These are phyloP conservation scores for Aselliscus stoliczkanus DNA, from an alignment of 2,797 vertebrate species.

Conservation along the genomic window DNA sequence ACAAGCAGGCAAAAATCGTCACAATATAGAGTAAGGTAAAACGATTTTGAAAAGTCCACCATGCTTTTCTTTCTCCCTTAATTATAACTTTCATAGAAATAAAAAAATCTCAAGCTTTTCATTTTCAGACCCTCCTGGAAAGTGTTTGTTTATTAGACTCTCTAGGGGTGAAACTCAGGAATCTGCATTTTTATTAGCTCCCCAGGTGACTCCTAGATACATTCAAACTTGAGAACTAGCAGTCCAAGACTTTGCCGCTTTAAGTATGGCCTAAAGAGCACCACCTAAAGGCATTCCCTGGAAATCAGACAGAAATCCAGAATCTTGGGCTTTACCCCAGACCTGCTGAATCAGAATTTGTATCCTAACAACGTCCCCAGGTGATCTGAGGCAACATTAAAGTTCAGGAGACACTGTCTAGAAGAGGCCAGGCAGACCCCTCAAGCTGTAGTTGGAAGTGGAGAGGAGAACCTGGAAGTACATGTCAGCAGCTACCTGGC, in stretches of 20 bases:
- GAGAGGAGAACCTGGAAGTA: not conserved
- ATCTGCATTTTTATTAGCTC: not conserved
- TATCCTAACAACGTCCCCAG: not conserved
- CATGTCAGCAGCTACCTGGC: not conserved
- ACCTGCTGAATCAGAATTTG: not conserved
- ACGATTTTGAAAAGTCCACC: not conserved
- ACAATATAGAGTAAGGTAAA: not conserved
- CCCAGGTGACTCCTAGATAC: not conserved
- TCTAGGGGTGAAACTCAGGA: not conserved
- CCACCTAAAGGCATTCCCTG: fast-evolving
- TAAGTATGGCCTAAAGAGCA: too few relatives aligned
- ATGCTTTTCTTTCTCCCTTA: not conserved
- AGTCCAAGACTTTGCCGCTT: not conserved
- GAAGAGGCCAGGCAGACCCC: not conserved
- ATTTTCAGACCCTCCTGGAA: not conserved
- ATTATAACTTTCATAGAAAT: constrained; percentile 13
- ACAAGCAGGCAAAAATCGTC: not conserved
- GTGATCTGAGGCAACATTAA: not conserved
- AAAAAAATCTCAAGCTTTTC: constrained; percentile 11
- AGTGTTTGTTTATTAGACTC: not conserved
- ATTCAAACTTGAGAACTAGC: not conserved
- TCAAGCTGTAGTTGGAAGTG: not conserved
- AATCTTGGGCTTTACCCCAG: not conserved
- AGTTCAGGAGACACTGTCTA: not conserved
- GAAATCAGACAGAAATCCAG: not conserved